Conservation (phyloP, 2,888 invertebrate genomes). For the Drosophila borborema region DNA sequence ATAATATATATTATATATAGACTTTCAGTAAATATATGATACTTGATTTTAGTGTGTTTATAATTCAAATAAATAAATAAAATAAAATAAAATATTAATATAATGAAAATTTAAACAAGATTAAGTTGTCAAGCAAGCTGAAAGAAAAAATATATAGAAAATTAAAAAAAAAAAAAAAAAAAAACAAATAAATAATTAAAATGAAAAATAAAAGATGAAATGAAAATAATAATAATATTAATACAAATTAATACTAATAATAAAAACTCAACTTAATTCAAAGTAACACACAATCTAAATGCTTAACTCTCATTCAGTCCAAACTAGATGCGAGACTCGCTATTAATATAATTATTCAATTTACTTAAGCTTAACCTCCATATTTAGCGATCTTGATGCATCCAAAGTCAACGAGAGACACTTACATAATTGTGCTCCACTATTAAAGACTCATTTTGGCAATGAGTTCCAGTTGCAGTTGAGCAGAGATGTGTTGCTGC, state of each 20-base stretch:
- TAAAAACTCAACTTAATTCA: not conserved
- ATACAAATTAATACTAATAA: no score
- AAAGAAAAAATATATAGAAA: no score
- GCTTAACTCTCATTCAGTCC: not conserved
- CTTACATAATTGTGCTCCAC: constrained; percentile 11
- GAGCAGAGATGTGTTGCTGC: constrained; percentile 36
- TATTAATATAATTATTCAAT: not conserved
- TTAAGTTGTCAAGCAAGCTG: no score
- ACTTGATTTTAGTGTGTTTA: not conserved
- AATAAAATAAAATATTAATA: no score
- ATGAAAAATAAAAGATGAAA: no score
- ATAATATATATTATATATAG: not conserved
- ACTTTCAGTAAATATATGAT: not conserved
- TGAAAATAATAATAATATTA: no score
- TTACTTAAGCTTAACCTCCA: no score
- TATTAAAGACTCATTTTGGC: constrained; percentile 38
- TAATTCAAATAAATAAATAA: no score
- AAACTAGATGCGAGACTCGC: not conserved
- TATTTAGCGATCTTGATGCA: constrained; percentile 1
- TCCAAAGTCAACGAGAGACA: not conserved
- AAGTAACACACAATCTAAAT: not conserved
- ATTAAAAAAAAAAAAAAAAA: no score
- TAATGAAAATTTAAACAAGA: no score
- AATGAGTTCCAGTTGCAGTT: constrained; percentile 31
- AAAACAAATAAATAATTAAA: no score